Evolutionary conservation across 35 echinoderm and acorn worm genomes (phyloP).

Genomic region (Ptychodera flava): DNA sequence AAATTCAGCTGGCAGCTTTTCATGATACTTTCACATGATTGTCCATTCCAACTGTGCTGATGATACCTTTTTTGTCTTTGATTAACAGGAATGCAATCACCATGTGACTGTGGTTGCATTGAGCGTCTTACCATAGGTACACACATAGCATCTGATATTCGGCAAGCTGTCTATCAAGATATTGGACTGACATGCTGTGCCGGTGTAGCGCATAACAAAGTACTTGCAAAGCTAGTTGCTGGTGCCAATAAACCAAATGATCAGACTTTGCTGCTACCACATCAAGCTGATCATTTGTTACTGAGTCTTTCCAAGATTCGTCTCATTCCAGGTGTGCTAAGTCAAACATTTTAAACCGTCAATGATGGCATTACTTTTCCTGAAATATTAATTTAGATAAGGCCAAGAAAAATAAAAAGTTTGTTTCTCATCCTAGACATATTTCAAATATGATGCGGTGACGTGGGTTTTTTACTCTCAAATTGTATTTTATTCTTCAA

Average conservation of each 20-base stretch:
- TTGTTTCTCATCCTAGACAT: too few species aligned
- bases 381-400: too few species aligned
- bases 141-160: slow-evolving; percentile 74
- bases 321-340: slow-evolving; percentile 64
- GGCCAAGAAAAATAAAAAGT: too few species aligned
- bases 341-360: not conserved
- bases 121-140: slow-evolving; percentile 62
- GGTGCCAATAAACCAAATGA: slow-evolving; percentile 78
- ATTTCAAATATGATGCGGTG: too few species aligned
- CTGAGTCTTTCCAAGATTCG: slow-evolving; percentile 36
- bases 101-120: slow-evolving; percentile 72
- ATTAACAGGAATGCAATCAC: not conserved
- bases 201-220: slow-evolving; percentile 79
- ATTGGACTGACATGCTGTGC: slow-evolving; percentile 86
- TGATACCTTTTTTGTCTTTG: too few species aligned
- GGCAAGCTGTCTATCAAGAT: slow-evolving; percentile 27
- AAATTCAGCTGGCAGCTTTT: too few species aligned
- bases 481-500: too few species aligned
- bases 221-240: slow-evolving; percentile 84
- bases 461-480: too few species aligned
- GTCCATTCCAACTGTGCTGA: too few species aligned
- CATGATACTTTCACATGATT: too few species aligned
- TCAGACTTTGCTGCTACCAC: slow-evolving; percentile 65
- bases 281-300: slow-evolving; percentile 38
- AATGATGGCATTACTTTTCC: not conserved